phyloP scores from a whole-genome alignment of 2,888 invertebrate genomes.

The Pseudanteris insignis region DNA sequence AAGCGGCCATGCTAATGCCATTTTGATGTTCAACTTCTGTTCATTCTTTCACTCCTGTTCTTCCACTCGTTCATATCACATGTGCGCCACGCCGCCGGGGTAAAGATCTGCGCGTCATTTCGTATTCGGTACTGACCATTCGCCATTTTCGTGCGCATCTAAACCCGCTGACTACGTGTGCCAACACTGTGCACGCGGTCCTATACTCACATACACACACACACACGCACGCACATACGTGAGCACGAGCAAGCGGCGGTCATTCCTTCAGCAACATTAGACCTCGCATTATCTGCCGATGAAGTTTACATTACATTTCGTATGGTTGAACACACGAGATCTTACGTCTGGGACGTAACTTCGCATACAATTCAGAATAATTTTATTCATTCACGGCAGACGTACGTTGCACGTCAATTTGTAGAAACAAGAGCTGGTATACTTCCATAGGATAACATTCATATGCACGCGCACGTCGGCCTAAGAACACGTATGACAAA shows the following conservation, averaged over 20 bases:
- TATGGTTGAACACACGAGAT: no score
- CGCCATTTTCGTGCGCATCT: constrained; percentile 63
- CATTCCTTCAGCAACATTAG: no score
- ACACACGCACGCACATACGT: constrained; percentile 7
- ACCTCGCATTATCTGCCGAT: no score
- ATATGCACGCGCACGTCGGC: no score
- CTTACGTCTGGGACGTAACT: no score
- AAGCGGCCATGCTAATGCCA: constrained; percentile 47
- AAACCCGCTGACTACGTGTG: constrained; percentile 51
- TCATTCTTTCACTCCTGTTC: constrained; percentile 35
- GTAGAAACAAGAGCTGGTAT: no score
- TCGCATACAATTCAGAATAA: no score
- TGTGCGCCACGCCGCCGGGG: constrained; percentile 58
- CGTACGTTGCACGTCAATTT: no score
- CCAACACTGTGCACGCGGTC: constrained; percentile 18
- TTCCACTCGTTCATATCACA: constrained; percentile 57
- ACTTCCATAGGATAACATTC: no score
- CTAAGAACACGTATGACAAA: no score
- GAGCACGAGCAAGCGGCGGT: background rate
- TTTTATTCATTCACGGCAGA: no score
- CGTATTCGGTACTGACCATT: constrained; percentile 65
- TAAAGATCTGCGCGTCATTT: constrained; percentile 56
- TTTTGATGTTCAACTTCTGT: constrained; percentile 48
- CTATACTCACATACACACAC: background rate
- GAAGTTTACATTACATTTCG: no score